Conservation (phyloP, 2,888 invertebrate species). For the Caenorhabditis uteleia region DNA sequence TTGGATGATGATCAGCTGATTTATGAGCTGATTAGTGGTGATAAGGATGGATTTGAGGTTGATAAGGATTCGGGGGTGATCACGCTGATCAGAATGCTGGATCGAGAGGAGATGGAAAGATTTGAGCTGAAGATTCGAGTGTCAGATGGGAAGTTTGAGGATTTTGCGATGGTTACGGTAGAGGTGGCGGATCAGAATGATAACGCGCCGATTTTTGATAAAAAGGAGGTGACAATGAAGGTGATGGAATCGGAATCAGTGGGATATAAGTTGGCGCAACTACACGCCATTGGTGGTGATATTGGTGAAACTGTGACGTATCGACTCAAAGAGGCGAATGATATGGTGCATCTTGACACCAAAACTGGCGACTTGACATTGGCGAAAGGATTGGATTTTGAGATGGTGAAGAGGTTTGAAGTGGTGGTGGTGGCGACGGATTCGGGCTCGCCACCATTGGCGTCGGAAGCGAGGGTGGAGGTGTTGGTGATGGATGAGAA, state of each 20-base stretch:
- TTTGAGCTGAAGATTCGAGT: slow-evolving; percentile 50
- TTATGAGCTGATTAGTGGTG: slow-evolving; percentile 15
- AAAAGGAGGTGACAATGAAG: slow-evolving; percentile 53
- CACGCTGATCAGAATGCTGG: slow-evolving; percentile 84
- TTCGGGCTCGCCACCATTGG: slow-evolving; percentile 75
- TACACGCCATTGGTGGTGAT: slow-evolving; percentile 74
- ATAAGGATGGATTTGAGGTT: slow-evolving; percentile 77
- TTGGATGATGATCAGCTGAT: slow-evolving; percentile 12
- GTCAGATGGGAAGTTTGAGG: slow-evolving; percentile 72
- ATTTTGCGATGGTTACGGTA: slow-evolving; percentile 42
- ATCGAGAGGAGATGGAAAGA: slow-evolving; percentile 81
- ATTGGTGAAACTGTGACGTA: slow-evolving; percentile 69
- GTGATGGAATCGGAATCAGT: slow-evolving; percentile 51
- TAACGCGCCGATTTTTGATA: slow-evolving; percentile 70
- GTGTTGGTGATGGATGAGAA: slow-evolving; percentile 63
- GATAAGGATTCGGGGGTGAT: slow-evolving; percentile 86
- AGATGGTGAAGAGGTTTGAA: slow-evolving; percentile 80
- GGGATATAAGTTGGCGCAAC: slow-evolving; percentile 49
- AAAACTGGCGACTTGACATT: slow-evolving; percentile 37
- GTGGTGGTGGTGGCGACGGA: slow-evolving; percentile 83
- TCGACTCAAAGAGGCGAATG: slow-evolving; percentile 29
- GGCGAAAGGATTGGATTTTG: slow-evolving; percentile 74
- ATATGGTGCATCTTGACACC: slow-evolving; percentile 32
- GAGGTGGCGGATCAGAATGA: slow-evolving; percentile 71
- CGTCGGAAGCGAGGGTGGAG: slow-evolving; percentile 45